phyloP scores from a whole-genome alignment of 2,888 invertebrate genomes.

The Falcaria lacertinaria region DNA sequence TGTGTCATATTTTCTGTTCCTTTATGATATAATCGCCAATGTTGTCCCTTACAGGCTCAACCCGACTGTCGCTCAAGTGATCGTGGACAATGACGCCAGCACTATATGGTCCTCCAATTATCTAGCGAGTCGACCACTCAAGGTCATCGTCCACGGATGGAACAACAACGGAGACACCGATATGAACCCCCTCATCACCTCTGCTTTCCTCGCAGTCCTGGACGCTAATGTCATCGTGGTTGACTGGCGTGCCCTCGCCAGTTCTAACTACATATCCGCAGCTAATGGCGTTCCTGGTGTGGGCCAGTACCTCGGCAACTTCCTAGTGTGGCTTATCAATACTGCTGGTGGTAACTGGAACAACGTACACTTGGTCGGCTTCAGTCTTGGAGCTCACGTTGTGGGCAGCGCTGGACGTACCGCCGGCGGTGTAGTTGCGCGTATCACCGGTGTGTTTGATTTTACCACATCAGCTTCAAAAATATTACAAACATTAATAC shows the following conservation, averaged over 20 bases:
- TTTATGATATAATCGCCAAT: too few relatives aligned
- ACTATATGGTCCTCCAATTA: slow-evolving; percentile 38
- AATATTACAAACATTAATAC: too few relatives aligned
- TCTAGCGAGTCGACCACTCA: slow-evolving; percentile 24
- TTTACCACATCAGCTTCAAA: too few relatives aligned
- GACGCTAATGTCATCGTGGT: slow-evolving; percentile 45
- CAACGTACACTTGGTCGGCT: slow-evolving; percentile 46
- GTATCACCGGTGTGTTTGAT: slow-evolving; percentile 31
- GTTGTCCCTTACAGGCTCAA: slow-evolving; percentile 30
- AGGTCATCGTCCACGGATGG: slow-evolving; percentile 47
- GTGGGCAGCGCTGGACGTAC: slow-evolving; percentile 43
- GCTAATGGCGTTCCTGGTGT: slow-evolving; percentile 21
- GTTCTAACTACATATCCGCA: slow-evolving; percentile 9
- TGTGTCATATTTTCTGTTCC: too few relatives aligned
- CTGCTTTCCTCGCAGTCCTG: slow-evolving; percentile 29
- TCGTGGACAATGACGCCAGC: slow-evolving; percentile 33
- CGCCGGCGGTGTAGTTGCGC: slow-evolving; percentile 20
- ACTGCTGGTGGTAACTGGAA: slow-evolving; percentile 38
- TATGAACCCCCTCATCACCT: slow-evolving; percentile 28
- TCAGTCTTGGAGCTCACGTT: slow-evolving; percentile 54
- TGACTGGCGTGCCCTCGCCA: slow-evolving; percentile 38
- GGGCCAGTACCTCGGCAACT: slow-evolving; percentile 29
- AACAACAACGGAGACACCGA: slow-evolving; percentile 25
- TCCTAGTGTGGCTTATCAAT: slow-evolving; percentile 38
- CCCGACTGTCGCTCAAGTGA: slow-evolving; percentile 31